Percentiles rank a stretch among this genome's conserved stretches.
Conservation (phyloP, 2,888 invertebrate species). For the Parelbella ahira region DNA sequence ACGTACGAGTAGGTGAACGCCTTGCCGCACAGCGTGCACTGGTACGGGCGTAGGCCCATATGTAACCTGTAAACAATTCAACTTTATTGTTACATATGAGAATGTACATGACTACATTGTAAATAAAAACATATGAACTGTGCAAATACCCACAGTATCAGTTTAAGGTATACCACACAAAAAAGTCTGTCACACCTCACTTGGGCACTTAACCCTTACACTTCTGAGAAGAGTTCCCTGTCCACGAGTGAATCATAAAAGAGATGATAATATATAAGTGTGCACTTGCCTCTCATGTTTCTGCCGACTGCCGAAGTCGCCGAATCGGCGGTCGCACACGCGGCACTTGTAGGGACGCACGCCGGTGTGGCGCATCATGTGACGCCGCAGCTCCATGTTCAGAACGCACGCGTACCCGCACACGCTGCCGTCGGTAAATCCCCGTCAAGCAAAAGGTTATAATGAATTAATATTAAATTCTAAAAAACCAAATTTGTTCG, state of each 20-base stretch:
- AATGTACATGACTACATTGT: no score
- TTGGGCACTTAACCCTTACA: no score
- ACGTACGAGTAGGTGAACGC: conserved; percentile 76
- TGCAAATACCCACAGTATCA: no score
- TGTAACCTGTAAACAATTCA: conserved; percentile 66
- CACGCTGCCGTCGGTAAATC: conserved; percentile 35
- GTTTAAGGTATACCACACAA: no score
- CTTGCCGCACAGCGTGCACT: conserved; percentile 71
- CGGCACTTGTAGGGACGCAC: conserved; percentile 71
- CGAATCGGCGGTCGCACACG: conserved; percentile 67
- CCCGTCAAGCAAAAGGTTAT: no score
- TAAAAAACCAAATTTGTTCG: no score
- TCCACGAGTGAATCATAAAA: no score
- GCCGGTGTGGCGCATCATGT: conserved; percentile 74
- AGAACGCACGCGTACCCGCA: conserved; percentile 54
- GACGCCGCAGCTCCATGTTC: conserved; percentile 57
- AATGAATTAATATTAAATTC: no score
- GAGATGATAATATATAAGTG: no score
- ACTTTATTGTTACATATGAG: no score
- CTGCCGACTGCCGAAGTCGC: conserved; percentile 71
- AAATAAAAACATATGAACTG: no score
- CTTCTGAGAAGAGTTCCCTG: no score
- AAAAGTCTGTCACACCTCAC: not conserved
- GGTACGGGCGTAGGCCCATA: conserved; percentile 74
- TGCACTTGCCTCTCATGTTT: conserved; percentile 74